A percentile compares a stretch with the other conserved stretches of the same genome.
phyloP scores from a whole-genome alignment of 35 echinoderm and acorn worm genomes.

The Lytechinus pictus region DNA sequence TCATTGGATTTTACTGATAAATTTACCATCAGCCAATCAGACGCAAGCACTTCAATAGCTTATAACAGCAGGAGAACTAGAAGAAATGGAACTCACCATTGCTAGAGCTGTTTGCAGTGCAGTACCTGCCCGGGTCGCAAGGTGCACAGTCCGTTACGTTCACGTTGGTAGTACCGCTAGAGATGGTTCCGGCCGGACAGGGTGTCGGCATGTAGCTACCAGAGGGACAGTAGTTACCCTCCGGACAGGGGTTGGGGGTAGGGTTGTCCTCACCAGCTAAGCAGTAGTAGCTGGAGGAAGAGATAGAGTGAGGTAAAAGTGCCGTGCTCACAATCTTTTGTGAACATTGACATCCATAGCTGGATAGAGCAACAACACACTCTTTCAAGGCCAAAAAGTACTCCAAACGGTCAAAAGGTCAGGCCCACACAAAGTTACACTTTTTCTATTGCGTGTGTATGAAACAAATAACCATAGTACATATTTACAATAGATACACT shows the following conservation, averaged over 20 bases:
- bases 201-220: conserved; percentile 92
- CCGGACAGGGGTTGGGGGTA: conserved; percentile 72
- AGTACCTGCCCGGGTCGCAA: conserved; percentile 84
- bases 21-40: no score
- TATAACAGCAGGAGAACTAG: no score
- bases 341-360: no score
- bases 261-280: conserved; percentile 79
- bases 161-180: conserved; percentile 73
- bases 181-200: conserved; percentile 82
- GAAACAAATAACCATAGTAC: no score
- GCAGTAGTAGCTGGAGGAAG: conserved; percentile 83
- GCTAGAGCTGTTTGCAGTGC: conserved; percentile 89
- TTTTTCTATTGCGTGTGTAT: no score
- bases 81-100: conserved; percentile 64
- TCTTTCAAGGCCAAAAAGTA: no score
- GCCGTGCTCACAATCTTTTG: neutral
- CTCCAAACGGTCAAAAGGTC: no score
- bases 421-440: no score
- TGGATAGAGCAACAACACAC: no score
- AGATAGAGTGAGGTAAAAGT: neutral
- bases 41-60: no score
- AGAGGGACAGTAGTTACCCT: conserved; percentile 88
- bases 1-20: no score
- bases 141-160: conserved; percentile 78
- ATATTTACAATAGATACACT: no score